These are phyloP conservation scores for Eurytemora carolleeae DNA, from an alignment of 1,140 invertebrate species.

Conservation along the genomic window DNA sequence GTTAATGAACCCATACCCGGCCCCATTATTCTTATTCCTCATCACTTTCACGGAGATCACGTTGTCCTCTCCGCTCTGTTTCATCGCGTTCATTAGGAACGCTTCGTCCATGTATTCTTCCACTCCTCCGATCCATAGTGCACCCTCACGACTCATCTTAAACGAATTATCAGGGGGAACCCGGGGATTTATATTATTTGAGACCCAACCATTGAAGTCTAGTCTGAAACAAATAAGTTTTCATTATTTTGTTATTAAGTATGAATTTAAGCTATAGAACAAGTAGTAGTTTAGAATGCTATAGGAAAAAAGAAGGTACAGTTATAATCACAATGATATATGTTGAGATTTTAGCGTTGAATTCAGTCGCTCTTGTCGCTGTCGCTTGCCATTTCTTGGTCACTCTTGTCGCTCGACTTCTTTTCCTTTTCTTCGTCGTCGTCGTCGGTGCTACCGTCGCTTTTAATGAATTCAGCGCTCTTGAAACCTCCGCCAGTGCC, in stretches of 20 bases:
- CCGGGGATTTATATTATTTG: too few relatives aligned
- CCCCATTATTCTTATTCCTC: constrained; percentile 71
- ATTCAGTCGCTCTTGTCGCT: too few relatives aligned
- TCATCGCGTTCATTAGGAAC: constrained; percentile 71
- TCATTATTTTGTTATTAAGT: too few relatives aligned
- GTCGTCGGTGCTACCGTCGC: neutral
- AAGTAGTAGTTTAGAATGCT: too few relatives aligned
- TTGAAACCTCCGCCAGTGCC: neutral
- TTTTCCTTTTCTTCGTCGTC: neutral
- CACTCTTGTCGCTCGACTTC: neutral
- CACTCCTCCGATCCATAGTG: constrained; percentile 22
- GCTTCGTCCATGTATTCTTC: constrained; percentile 85
- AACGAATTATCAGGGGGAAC: neutral
- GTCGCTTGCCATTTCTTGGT: neutral
- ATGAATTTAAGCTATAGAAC: too few relatives aligned
- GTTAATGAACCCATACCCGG: constrained; percentile 86
- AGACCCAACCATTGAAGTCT: too few relatives aligned
- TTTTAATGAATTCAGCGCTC: neutral
- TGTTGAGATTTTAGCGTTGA: too few relatives aligned
- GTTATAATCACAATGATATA: too few relatives aligned
- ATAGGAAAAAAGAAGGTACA: too few relatives aligned
- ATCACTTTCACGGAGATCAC: constrained; percentile 45
- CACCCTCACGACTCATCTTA: constrained; percentile 18
- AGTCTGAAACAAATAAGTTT: too few relatives aligned
- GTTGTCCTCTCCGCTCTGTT: constrained; percentile 69